Conservation (phyloP, 2,888 invertebrate species). For the Ypsolopha scabrella region DNA sequence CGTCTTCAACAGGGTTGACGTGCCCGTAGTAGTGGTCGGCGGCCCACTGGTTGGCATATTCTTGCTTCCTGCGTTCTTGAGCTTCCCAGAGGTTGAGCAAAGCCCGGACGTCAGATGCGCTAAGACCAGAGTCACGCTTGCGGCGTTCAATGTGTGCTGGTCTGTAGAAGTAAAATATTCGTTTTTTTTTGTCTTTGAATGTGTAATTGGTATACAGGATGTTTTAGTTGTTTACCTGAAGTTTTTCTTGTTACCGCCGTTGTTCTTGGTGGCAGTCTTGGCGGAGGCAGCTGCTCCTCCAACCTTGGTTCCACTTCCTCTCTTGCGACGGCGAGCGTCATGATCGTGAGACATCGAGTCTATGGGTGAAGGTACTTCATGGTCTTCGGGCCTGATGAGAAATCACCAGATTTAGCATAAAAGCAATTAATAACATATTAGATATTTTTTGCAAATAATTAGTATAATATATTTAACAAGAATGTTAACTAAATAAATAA, state of each 20-base stretch:
- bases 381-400: slow-evolving; percentile 38
- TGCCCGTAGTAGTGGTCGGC: slow-evolving; percentile 51
- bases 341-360: slow-evolving; percentile 33
- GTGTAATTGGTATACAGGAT: neutral
- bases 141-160: slow-evolving; percentile 56
- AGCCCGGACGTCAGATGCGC: slow-evolving; percentile 72
- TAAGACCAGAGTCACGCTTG: slow-evolving; percentile 72
- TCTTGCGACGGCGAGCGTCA: slow-evolving; percentile 41
- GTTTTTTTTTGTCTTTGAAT: neutral
- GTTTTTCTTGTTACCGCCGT: slow-evolving; percentile 59
- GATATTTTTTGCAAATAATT: neutral
- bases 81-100: slow-evolving; percentile 72
- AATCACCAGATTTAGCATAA: neutral
- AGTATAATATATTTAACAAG: too few relatives aligned
- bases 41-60: slow-evolving; percentile 57
- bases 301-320: slow-evolving; percentile 56
- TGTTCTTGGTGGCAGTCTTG: slow-evolving; percentile 56
- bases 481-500: too few relatives aligned
- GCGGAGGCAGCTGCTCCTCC: slow-evolving; percentile 59
- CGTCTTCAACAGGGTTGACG: slow-evolving; percentile 50
- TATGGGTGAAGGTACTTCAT: slow-evolving; percentile 38
- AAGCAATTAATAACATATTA: neutral
- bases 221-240: slow-evolving; percentile 36
- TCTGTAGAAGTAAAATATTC: slow-evolving; percentile 14
- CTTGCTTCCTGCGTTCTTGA: slow-evolving; percentile 65